phyloP scores from a whole-genome alignment of 2,113 vertebrate genomes.

The Psilopsiagon aymara region DNA sequence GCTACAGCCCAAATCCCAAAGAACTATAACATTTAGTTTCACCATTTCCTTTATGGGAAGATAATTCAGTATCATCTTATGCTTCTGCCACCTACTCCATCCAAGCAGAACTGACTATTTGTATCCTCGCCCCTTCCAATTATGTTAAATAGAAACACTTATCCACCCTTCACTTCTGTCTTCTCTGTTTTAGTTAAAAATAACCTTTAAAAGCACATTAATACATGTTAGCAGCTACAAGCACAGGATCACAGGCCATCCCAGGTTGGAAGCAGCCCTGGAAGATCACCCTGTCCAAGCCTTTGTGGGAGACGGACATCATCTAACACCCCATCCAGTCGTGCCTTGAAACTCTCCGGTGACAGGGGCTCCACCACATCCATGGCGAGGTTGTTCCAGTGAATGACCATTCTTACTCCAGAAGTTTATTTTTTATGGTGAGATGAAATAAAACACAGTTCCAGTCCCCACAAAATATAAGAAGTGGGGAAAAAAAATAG shows the following conservation, averaged over 20 bases:
- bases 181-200: neutral
- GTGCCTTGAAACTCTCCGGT: rapidly evolving
- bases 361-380: rapidly evolving
- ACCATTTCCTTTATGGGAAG: neutral
- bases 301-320: rapidly evolving
- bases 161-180: neutral
- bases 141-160: neutral
- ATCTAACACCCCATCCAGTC: neutral
- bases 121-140: neutral
- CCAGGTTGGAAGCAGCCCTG: neutral
- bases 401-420: rapidly evolving
- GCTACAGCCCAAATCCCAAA: neutral
- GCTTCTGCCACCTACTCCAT: neutral
- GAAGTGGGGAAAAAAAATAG: rapidly evolving
- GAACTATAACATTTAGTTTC: neutral
- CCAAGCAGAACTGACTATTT: neutral
- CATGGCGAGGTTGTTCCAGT: rapidly evolving
- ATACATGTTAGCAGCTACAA: rapidly evolving
- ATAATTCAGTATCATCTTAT: neutral
- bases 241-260: neutral
- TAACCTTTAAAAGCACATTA: neutral
- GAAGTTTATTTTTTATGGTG: rapidly evolving
- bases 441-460: neutral
- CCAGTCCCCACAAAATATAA: rapidly evolving
- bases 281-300: neutral